Base-by-base conservation (phyloP, 2,888 invertebrate genomes). In the Mamestra brassicae region DNA sequence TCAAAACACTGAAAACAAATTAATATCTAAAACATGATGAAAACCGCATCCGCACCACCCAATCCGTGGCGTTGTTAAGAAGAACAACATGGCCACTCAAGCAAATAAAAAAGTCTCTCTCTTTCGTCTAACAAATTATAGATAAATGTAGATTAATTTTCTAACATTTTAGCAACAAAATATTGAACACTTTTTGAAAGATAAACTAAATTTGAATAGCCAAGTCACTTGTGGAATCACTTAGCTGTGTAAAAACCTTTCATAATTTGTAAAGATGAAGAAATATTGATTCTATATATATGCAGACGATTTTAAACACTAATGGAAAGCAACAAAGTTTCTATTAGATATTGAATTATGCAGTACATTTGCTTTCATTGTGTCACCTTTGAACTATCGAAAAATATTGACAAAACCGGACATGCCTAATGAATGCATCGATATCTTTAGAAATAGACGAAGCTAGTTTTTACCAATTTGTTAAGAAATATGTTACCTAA, bases 321-420 rank as follows among this genome's bases (percentile, higher is more conserved):
- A 55, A 17, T 13, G 6, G 10, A 17, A 26, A 69, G 55, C 3
- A 26, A 61, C n/a, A 77, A 26, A 50, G 70, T 78, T 13, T 42
- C 34, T 61, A 69, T 68, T 61, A 36, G 38, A 13, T 13, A n/a
- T 61, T 50, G n/a, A 15, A 50, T 36, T 50, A 42, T 55, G 55
- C 54, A 55, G 47, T 61, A 69, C 54, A 66, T 66, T 75, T 76
- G 67, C 67, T 76, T 75, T 67, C 42, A 50, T 77, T 69, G 13
- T 50, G 50, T 77, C 55, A 76, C 75, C 69, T 77, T 77, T 76
- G 50, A 61, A 76, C 69, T 76, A 47, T 63, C 15, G 54, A 55
- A 26, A 52, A 66, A 42, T 42, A 42, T 62, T 50, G 55, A 50
- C 55, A 50, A 77, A 77, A 76, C 69, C 75, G 69, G 75, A 62